Evolutionary conservation across 1,140 invertebrate species (phyloP), one percentile per base, ranked within the genome.

Genomic region (Linepithema humile): DNA sequence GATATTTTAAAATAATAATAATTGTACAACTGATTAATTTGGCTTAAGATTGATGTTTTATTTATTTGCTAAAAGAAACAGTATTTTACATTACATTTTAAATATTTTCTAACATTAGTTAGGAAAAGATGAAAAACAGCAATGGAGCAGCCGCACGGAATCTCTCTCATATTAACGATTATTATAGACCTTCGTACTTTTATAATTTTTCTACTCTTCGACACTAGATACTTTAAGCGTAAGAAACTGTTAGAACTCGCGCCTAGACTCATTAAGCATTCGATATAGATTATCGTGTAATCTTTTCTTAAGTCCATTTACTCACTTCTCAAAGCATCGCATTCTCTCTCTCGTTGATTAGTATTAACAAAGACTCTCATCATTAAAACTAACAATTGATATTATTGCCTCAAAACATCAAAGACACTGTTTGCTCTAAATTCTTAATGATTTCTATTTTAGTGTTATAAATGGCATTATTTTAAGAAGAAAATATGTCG

Each of bases 191-290:
- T 92, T 92, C 89, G 88, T 91, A 91, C 89, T 92, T 92, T 92
- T 92, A 91, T 91, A 90, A 92, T 91, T 92, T 92, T 92, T 92
- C 90, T 92, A 92, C 90, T 91, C 89, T 92, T 90, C 83, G 82
- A 88, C 74, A 84, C 48, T 87, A 82, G 85, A 67, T 86, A 75
- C 35, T 88, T 85, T 88, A 89, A 83, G 82, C 88, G 65, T 88
- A 77, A 77, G 77, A 65, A 85, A 82, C 48, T 53, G 35, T 69
- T 78, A 78, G 62, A 77, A 78, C 17, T 80, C 35, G 75, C 64
- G 64, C 26, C 26, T 70, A 70, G 75, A 80, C 48, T 80, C 48
- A 70, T 12, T 43, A 53, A 48, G n/a, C 48, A 78, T 45, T 70
- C 50, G 50, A 69, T 78, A 69, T 26, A 69, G 9, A 69, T 9